These are phyloP conservation scores for Dendronephthya gigantea DNA, from an alignment of 64 coral and sea anemone genomes.

Conservation along the genomic window DNA sequence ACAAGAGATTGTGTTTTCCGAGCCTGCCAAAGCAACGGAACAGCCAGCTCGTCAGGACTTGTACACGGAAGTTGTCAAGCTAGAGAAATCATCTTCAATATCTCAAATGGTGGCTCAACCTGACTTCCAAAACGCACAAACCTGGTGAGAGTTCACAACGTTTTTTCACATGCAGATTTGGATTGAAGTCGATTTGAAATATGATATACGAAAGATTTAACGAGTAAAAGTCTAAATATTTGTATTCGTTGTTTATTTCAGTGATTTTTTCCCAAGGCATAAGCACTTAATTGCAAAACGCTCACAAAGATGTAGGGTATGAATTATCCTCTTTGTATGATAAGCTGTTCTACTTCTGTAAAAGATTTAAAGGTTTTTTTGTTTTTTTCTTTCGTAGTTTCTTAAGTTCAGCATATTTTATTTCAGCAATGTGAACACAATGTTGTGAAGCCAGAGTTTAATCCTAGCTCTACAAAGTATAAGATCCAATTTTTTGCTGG, in stretches of 20 bases:
- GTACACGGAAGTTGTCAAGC: background rate
- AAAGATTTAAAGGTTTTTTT: background rate
- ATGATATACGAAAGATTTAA: background rate
- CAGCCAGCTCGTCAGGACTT: background rate
- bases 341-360: background rate
- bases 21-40: background rate
- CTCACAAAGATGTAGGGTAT: constrained; percentile 84
- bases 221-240: background rate
- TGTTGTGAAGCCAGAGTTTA: constrained; percentile 91
- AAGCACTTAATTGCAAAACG: constrained; percentile 88
- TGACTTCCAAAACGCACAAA: constrained; percentile 59
- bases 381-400: background rate
- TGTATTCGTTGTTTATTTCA: constrained; percentile 1
- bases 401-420: background rate
- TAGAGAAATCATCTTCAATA: constrained; percentile 27
- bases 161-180: background rate
- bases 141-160: background rate
- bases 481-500: constrained; percentile 90
- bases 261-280: constrained; percentile 80
- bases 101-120: constrained; percentile 64
- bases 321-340: background rate
- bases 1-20: background rate
- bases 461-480: constrained; percentile 93
- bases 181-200: no score
- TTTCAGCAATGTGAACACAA: constrained; percentile 90